A percentile compares a stretch with the other conserved stretches of the same genome.
Conservation (phyloP, 2,113 vertebrate species). For the Nymphicus hollandicus region DNA sequence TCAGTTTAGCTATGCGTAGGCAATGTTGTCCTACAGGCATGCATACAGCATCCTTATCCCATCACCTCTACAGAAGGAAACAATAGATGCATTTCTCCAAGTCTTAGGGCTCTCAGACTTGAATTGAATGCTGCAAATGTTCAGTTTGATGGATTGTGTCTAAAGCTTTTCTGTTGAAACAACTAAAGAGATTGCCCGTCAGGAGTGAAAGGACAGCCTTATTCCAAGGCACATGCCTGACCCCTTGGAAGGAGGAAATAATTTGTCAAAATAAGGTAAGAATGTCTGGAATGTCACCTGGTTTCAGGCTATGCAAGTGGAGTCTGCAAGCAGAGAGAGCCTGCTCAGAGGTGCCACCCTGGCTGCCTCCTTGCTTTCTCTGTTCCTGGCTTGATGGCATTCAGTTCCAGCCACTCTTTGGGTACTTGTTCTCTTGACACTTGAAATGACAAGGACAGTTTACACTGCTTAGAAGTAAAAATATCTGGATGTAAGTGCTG, state of each 20-base stretch:
- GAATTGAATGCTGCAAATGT: neutral
- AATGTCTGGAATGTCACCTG: slow-evolving; percentile 23
- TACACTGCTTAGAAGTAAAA: neutral
- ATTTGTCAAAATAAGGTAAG: neutral
- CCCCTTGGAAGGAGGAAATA: neutral
- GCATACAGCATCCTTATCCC: neutral
- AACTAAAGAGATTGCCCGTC: neutral
- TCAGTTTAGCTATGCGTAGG: neutral
- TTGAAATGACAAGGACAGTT: neutral
- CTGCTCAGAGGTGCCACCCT: neutral
- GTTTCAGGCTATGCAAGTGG: neutral
- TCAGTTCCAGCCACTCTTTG: neutral
- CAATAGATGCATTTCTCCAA: neutral
- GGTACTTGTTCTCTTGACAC: neutral
- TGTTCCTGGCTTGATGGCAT: neutral
- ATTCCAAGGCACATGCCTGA: neutral
- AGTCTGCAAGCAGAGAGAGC: neutral
- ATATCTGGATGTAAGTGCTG: neutral
- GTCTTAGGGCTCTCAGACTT: neutral
- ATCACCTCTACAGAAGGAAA: neutral
- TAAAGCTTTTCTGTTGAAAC: neutral
- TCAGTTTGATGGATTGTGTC: neutral
- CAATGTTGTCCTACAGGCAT: neutral
- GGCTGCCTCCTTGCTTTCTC: neutral
- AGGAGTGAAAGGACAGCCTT: neutral